Base-by-base conservation (phyloP, 2,113 vertebrate genomes). In the Hippocampus guttulatus region DNA sequence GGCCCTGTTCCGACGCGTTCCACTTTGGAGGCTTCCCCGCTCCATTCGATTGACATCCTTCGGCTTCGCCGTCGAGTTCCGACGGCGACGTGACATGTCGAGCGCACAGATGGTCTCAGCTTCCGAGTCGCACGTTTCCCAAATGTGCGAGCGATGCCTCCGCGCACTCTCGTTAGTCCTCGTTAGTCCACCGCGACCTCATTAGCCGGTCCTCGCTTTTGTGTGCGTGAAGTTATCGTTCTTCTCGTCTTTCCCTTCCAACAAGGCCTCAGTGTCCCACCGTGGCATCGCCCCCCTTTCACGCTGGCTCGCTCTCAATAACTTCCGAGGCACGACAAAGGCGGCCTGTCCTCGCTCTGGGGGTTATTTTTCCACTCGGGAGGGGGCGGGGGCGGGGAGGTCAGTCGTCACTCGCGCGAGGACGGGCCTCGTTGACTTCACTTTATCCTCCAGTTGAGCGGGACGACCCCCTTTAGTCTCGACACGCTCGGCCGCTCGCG, bases 231-330 rank as follows among this genome's bases (percentile, higher is more conserved):
- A 78, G 80, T 71, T 64, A 67, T 78, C 81, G 76, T 76, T 78
- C 76, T 73, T 74, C 75, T 9, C 11, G 75, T 70, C 70, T 72
- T 80, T 75, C 74, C 60, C 83, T 81, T 82, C 79, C 79, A 86
- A 88, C 87, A 82, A 88, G 86, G 81, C 84, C 82, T 81, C 84
- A 83, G 82, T 82, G 85, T 84, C 85, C 75, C 82, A 79, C 66
- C 62, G 78, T 86, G 86, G 84, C 89, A 85, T 89, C 87, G 82
- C 83, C 85, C 85, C 85, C 65, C 78, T 87, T 89, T 87, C 87
- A 85, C 88, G 87, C 81, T 86, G 77, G 62, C 80, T 88, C 86
- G 84, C 85, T 80, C 84, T 83, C 77, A 88, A 88, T 87, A 86
- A 86, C 82, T 80, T 85, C 73, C 43, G n/a, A 78, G 74, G 76